Conservation (phyloP, 2,113 vertebrate genomes). For the Dendrocopos noguchii region DNA sequence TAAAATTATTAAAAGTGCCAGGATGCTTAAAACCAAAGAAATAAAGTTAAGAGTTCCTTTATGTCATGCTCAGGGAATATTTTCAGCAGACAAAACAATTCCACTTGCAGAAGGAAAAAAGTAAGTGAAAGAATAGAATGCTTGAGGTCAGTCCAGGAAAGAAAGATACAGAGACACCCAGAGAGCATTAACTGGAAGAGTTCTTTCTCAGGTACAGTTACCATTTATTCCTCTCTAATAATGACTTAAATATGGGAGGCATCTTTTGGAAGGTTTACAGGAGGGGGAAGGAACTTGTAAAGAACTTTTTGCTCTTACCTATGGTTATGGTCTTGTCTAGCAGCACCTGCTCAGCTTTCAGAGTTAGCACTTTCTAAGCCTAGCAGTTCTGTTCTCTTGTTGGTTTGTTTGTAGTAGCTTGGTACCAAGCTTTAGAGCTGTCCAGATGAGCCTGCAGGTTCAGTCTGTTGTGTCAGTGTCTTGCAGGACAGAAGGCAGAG, state of each 20-base stretch:
- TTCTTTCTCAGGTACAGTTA: not conserved
- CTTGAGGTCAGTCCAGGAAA: not conserved
- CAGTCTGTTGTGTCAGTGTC: not conserved
- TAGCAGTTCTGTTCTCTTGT: not conserved
- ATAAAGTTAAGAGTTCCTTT: not conserved
- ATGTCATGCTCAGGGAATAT: not conserved
- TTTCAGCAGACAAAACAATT: not conserved
- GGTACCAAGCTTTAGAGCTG: not conserved
- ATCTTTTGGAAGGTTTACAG: not conserved
- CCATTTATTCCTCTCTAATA: not conserved
- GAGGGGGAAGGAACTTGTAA: not conserved
- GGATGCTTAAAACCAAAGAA: not conserved
- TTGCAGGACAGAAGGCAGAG: not conserved
- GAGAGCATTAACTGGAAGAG: not conserved
- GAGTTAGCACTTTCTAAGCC: not conserved
- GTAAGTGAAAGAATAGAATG: not conserved
- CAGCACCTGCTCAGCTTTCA: not conserved
- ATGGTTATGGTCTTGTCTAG: not conserved
- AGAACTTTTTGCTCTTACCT: not conserved
- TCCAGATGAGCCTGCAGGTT: not conserved
- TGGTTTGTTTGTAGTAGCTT: not conserved
- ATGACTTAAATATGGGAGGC: not conserved
- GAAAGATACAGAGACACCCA: not conserved
- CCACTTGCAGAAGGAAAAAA: not conserved
- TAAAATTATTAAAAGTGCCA: slow-evolving; percentile 35